Conservation (phyloP, 2,888 invertebrate species). For the Sclerodermus sp. region DNA sequence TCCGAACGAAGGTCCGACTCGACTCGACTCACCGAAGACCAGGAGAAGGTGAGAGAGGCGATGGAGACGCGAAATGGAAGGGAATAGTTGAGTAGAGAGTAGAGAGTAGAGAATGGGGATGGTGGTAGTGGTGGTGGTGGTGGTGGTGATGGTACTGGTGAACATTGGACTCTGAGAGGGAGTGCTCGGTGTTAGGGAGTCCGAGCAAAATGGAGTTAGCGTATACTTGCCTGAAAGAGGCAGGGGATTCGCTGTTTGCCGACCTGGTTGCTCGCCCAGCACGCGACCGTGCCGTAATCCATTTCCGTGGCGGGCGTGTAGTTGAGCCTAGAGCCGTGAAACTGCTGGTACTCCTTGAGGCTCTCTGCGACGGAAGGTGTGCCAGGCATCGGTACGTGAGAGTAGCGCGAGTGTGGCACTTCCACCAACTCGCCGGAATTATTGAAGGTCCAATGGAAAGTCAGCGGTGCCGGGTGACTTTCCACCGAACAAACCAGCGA, state of each 20-base stretch:
- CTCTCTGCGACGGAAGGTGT: slow-evolving; percentile 44
- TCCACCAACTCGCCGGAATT: slow-evolving; percentile 85
- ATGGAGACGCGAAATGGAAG: neutral
- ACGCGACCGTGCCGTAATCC: slow-evolving; percentile 87
- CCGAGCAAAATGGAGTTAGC: no score
- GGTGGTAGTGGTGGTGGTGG: neutral
- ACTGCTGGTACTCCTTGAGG: slow-evolving; percentile 49
- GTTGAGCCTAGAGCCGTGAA: slow-evolving; percentile 70
- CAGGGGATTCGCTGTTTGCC: slow-evolving; percentile 84
- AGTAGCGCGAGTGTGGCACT: slow-evolving; percentile 66
- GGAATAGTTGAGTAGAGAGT: neutral
- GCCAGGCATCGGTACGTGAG: slow-evolving; percentile 39
- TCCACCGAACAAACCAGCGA: slow-evolving; percentile 83
- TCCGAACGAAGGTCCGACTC: no score
- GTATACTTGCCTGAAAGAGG: slow-evolving; percentile 71
- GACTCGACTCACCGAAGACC: no score
- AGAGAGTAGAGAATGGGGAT: neutral
- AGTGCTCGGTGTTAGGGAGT: neutral
- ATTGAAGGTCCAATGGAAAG: slow-evolving; percentile 92
- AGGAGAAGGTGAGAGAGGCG: no score
- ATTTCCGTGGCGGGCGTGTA: slow-evolving; percentile 85
- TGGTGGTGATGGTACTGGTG: neutral
- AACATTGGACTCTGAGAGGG: neutral
- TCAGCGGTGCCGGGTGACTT: slow-evolving; percentile 82
- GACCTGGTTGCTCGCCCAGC: slow-evolving; percentile 83